Evolutionary conservation across 2,113 vertebrate genomes (phyloP).

Genomic region (Gnathonemus echidnorhynchus): DNA sequence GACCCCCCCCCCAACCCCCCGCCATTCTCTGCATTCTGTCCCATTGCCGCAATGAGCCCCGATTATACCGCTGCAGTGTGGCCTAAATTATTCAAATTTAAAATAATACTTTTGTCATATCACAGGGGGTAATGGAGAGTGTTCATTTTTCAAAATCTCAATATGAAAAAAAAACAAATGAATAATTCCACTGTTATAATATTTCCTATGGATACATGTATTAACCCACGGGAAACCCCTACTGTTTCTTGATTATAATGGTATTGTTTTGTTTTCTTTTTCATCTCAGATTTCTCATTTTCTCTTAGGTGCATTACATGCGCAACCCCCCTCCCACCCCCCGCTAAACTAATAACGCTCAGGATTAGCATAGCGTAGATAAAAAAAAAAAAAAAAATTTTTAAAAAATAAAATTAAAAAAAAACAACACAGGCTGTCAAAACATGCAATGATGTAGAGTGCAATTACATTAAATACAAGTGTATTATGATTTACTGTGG

Average conservation of each 20-base stretch:
- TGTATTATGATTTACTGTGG: conserved; percentile 23
- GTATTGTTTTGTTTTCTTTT: background rate
- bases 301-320: conserved; percentile 2
- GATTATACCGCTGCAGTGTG: background rate
- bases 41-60: background rate
- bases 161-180: background rate
- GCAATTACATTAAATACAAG: conserved; percentile 15
- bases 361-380: conserved; percentile 13
- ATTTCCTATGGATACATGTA: conserved; percentile 2
- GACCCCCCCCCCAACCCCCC: background rate
- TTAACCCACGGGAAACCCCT: background rate
- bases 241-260: conserved; percentile 11
- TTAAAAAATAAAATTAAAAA: background rate
- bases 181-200: background rate
- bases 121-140: background rate
- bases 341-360: background rate
- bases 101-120: background rate
- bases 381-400: background rate
- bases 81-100: background rate
- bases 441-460: conserved; percentile 14
- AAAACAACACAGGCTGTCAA: conserved; percentile 12
- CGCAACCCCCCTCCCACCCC: background rate
- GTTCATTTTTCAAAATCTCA: conserved; percentile 12
- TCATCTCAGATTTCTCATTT: background rate
- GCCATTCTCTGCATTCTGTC: background rate